Conservation (phyloP, 2,888 invertebrate genomes). For the Melitaea athalia region DNA sequence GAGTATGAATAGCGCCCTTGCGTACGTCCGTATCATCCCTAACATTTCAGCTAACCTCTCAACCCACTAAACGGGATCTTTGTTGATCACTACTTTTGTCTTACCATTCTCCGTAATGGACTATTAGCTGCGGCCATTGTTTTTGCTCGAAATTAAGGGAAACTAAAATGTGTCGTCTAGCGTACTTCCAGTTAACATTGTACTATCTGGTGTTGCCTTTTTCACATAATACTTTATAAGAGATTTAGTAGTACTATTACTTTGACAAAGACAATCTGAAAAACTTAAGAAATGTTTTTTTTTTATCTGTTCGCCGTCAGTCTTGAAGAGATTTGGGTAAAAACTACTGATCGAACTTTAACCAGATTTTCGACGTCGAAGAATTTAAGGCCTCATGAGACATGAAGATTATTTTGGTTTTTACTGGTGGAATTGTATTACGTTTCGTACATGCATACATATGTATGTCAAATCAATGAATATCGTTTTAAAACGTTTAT, state of each 20-base stretch:
- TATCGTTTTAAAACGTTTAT: too few relatives aligned
- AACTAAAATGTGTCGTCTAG: conserved; percentile 48
- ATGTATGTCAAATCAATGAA: too few relatives aligned
- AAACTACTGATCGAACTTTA: background rate
- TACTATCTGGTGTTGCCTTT: background rate
- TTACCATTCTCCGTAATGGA: conserved; percentile 75
- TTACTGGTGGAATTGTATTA: background rate
- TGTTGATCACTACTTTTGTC: conserved; percentile 75
- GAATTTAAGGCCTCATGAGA: background rate
- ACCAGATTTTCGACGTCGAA: conserved; percentile 1
- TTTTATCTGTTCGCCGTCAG: background rate
- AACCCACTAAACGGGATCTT: conserved; percentile 55
- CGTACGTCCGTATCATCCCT: conserved; percentile 54
- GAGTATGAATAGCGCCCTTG: conserved; percentile 66
- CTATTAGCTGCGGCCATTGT: conserved; percentile 58
- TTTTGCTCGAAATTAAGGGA: conserved; percentile 62
- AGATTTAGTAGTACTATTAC: background rate
- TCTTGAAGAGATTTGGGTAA: background rate
- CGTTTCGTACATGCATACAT: too few relatives aligned
- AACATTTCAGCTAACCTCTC: conserved; percentile 54
- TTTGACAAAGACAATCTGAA: background rate
- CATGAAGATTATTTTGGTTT: background rate
- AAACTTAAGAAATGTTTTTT: background rate
- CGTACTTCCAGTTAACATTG: conserved; percentile 4
- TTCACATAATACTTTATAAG: background rate